Evolutionary conservation across 2,113 vertebrate species (phyloP).

Genomic region (Nesoenas mayeri): DNA sequence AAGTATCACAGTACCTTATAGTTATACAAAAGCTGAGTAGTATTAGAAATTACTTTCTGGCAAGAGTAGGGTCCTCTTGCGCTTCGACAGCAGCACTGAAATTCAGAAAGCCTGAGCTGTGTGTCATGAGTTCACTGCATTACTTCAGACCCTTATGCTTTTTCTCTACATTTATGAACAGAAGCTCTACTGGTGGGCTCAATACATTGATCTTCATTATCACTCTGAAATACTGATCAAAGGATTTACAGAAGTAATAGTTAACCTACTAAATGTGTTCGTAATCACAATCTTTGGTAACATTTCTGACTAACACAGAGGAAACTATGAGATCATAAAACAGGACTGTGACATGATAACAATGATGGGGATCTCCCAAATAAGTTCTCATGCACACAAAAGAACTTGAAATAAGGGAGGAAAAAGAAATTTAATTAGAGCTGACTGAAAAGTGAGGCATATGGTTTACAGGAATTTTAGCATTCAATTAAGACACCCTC

Average conservation of each 20-base stretch:
- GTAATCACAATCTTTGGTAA: neutral
- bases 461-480: slow-evolving; percentile 5
- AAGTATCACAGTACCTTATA: neutral
- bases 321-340: neutral
- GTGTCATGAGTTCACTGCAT: neutral
- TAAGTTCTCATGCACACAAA: neutral
- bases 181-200: neutral
- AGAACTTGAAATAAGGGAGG: neutral
- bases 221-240: neutral
- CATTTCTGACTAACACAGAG: neutral
- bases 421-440: slow-evolving; percentile 19
- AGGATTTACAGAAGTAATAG: neutral
- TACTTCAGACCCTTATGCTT: neutral
- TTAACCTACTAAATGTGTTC: neutral
- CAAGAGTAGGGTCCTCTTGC: neutral
- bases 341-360: neutral
- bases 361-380: neutral
- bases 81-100: neutral
- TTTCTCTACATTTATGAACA: neutral
- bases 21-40: neutral
- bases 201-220: neutral
- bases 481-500: neutral
- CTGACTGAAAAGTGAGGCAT: neutral
- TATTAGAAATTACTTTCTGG: neutral
- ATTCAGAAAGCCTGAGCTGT: neutral